These are phyloP conservation scores for Lordiphosa andalusiaca DNA, from an alignment of 2,888 invertebrate species.

Conservation along the genomic window DNA sequence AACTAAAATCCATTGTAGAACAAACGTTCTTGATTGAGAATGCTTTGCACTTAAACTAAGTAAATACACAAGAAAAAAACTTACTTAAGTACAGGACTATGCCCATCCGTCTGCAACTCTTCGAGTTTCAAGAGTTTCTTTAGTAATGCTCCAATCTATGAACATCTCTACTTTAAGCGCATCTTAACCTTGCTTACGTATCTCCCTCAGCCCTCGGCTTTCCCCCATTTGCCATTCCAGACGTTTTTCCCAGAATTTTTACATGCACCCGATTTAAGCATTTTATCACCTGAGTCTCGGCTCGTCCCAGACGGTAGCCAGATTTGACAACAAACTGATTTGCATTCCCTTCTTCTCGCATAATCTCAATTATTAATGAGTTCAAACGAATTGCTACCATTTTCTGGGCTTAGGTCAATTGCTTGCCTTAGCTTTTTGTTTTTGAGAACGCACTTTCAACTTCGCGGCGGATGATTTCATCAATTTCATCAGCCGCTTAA, in stretches of 20 bases:
- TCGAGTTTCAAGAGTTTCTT: too few relatives aligned
- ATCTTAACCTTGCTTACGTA: too few relatives aligned
- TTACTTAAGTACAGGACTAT: too few relatives aligned
- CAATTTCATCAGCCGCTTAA: constrained; percentile 50
- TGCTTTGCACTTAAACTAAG: too few relatives aligned
- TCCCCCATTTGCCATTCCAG: neutral
- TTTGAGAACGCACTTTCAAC: neutral
- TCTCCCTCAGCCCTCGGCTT: too few relatives aligned
- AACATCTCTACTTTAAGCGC: too few relatives aligned
- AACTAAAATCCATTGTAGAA: too few relatives aligned
- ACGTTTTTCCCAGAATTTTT: constrained; percentile 6
- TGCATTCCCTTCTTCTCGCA: constrained; percentile 1
- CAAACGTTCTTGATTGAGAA: too few relatives aligned
- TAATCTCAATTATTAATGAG: constrained; percentile 9
- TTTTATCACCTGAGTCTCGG: constrained; percentile 7
- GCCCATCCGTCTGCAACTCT: too few relatives aligned
- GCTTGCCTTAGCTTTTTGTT: neutral
- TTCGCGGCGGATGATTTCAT: constrained; percentile 47
- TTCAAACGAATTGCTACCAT: constrained; percentile 1
- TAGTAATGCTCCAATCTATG: too few relatives aligned
- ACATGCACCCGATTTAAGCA: constrained; percentile 1
- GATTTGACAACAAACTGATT: neutral
- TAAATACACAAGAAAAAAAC: too few relatives aligned
- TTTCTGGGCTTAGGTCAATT: constrained; percentile 9
- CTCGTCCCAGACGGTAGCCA: too few relatives aligned